phyloP scores from a whole-genome alignment of 2,888 invertebrate species.

The Ctena decussata region DNA sequence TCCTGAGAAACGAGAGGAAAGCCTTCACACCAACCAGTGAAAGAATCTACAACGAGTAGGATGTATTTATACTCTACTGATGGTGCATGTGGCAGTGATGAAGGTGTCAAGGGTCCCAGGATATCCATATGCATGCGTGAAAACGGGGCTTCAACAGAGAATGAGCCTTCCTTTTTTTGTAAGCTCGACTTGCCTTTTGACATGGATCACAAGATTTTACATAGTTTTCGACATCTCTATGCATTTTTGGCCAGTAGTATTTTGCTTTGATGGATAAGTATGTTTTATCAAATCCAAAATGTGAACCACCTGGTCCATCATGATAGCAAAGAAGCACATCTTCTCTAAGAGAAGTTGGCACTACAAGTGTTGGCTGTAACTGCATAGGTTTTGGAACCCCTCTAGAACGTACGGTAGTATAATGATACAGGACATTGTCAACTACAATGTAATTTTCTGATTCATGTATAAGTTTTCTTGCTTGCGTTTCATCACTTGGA shows the following conservation, averaged over 20 bases:
- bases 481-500: slow-evolving; percentile 24
- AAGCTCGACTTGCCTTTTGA: slow-evolving; percentile 26
- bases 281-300: slow-evolving; percentile 22
- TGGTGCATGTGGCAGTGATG: background rate
- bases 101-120: slow-evolving; percentile 18
- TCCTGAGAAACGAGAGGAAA: slow-evolving; percentile 43
- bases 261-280: slow-evolving; percentile 17
- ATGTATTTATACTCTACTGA: slow-evolving; percentile 19
- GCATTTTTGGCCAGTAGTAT: slow-evolving; percentile 41
- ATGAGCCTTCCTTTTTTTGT: slow-evolving; percentile 6
- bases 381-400: background rate
- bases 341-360: slow-evolving; percentile 33
- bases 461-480: slow-evolving; percentile 18
- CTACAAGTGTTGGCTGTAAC: slow-evolving; percentile 20
- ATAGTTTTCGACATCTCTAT: slow-evolving; percentile 25
- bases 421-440: slow-evolving; percentile 48
- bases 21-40: slow-evolving; percentile 32
- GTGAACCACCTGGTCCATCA: slow-evolving; percentile 35
- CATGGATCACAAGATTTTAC: slow-evolving; percentile 24
- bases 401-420: background rate
- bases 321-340: slow-evolving; percentile 45
- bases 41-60: slow-evolving; percentile 32
- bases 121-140: slow-evolving; percentile 42
- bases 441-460: slow-evolving; percentile 33
- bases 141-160: slow-evolving; percentile 29